phyloP scores from a whole-genome alignment of 2,888 invertebrate species.

The Pycnomerus fuliginosus region DNA sequence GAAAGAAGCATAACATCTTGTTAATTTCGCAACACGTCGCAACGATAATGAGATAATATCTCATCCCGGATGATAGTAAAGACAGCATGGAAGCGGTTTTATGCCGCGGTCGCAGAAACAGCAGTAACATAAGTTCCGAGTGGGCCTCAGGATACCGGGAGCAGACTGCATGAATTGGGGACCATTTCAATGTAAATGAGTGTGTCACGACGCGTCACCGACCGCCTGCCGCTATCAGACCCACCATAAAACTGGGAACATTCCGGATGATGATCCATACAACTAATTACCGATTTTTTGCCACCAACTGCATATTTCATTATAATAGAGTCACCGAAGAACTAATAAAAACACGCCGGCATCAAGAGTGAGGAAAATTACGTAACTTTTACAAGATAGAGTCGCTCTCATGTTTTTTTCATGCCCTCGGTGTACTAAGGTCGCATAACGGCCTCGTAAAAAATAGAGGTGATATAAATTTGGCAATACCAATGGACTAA shows the following conservation, averaged over 20 bases:
- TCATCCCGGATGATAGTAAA: conserved; percentile 14
- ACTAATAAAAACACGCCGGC: conserved; percentile 21
- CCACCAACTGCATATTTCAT: no score
- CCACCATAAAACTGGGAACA: conserved; percentile 11
- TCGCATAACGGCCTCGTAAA: conserved; percentile 40
- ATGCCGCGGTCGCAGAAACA: conserved; percentile 31
- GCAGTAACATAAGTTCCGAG: conserved; percentile 39
- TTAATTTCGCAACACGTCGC: conserved; percentile 6
- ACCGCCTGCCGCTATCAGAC: conserved; percentile 37
- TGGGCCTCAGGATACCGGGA: conserved; percentile 33
- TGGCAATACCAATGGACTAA: conserved; percentile 37
- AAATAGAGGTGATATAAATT: conserved; percentile 42
- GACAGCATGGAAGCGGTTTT: conserved; percentile 15
- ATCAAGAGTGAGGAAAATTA: conserved; percentile 31
- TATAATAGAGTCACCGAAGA: conserved; percentile 18
- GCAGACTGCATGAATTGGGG: conserved; percentile 40
- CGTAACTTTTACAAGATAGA: conserved; percentile 40
- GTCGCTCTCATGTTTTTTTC: conserved; percentile 40
- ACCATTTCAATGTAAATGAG: conserved; percentile 44
- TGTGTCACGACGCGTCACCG: conserved; percentile 40
- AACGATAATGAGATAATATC: conserved; percentile 15
- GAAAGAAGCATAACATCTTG: conserved; percentile 3
- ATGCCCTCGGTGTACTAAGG: conserved; percentile 35
- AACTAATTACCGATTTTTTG: no score
- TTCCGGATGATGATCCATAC: conserved; percentile 9